Evolutionary conservation across 2,797 vertebrate species (phyloP).

Genomic region (Paguma larvata): DNA sequence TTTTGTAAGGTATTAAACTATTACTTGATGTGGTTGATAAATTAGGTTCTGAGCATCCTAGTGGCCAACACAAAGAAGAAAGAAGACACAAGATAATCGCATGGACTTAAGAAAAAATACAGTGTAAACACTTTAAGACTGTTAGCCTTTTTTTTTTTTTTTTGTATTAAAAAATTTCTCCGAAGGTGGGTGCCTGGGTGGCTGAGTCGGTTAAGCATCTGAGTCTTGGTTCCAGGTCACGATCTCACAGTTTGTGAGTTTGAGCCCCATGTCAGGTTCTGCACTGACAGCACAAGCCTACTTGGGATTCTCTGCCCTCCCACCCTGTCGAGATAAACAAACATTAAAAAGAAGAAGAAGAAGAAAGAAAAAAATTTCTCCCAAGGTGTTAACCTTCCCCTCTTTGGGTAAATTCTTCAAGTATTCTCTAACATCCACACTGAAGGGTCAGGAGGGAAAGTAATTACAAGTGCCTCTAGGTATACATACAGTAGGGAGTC

Average conservation of each 20-base stretch:
- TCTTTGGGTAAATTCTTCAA: neutral
- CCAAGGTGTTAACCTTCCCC: neutral
- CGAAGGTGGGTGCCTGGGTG: neutral
- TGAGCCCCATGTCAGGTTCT: no score
- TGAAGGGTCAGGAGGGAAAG: neutral
- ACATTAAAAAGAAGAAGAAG: no score
- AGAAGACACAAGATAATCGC: neutral
- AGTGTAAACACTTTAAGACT: neutral
- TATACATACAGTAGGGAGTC: neutral
- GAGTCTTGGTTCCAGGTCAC: no score
- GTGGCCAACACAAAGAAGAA: slow-evolving; percentile 37
- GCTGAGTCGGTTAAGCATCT: no score
- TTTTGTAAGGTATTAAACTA: neutral
- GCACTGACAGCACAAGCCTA: no score
- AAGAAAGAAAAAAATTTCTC: neutral
- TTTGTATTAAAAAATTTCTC: neutral
- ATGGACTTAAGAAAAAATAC: neutral
- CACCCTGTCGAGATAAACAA: no score
- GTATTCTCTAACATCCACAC: neutral
- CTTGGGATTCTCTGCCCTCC: no score
- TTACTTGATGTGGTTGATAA: neutral
- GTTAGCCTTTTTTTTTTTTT: neutral
- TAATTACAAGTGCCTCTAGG: neutral
- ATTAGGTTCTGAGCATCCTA: neutral
- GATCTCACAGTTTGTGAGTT: no score